These are phyloP conservation scores for Dasypus novemcinctus DNA, from an alignment of 2,113 vertebrate species.

Conservation along the genomic window DNA sequence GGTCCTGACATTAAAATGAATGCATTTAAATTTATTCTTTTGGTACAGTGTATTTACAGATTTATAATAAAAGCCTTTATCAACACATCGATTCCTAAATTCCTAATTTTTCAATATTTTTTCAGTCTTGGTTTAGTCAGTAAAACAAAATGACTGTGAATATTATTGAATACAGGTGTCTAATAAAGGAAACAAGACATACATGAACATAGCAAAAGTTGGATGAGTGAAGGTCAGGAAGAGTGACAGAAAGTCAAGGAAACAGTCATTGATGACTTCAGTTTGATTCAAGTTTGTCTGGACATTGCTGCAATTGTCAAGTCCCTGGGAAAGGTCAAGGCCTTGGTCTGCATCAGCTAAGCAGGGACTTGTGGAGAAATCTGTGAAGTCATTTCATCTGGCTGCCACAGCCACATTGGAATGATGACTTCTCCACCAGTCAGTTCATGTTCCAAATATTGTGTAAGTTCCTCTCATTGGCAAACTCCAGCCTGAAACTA, in stretches of 20 bases:
- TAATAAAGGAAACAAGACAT: not conserved
- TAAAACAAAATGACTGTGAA: not conserved
- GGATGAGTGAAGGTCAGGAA: not conserved
- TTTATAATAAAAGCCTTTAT: not conserved
- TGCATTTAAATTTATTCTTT: not conserved
- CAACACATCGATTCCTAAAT: not conserved
- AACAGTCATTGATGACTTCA: not conserved
- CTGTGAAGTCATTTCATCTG: not conserved
- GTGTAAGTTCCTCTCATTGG: not conserved
- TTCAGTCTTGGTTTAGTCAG: not conserved
- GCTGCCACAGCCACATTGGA: no score
- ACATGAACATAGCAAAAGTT: not conserved
- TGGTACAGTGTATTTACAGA: not conserved
- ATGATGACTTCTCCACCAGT: not conserved
- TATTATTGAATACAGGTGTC: not conserved
- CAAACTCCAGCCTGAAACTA: not conserved
- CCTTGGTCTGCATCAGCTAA: not conserved
- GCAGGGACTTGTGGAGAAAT: not conserved
- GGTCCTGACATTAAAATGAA: not conserved
- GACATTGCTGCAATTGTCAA: not conserved
- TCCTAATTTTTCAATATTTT: conserved; percentile 16
- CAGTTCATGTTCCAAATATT: not conserved
- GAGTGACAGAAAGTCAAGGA: not conserved
- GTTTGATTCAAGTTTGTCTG: not conserved
- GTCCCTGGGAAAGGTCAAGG: not conserved